Base-by-base conservation (phyloP, 2,888 invertebrate species). In the Julus scandinavius region DNA sequence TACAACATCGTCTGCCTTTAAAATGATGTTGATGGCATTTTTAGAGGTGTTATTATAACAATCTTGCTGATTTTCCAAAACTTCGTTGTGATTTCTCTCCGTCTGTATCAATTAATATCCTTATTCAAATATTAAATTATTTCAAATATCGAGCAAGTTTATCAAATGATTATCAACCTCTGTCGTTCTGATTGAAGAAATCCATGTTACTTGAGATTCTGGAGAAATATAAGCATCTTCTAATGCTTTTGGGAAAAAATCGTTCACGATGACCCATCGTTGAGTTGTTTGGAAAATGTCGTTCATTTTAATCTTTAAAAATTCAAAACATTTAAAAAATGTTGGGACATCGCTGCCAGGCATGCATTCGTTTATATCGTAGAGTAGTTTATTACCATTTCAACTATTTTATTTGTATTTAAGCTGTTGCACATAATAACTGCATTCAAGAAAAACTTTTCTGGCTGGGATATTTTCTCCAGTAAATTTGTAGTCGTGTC, bases 161-260 rank as follows among this genome's bases (percentile, higher is more conserved):
- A 6, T 72, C 7, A 72, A 72, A 29, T 4, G 1, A 38, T 38
- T 80, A 1, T 40, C 38, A 40, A 80, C 80, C 80, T 80, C 80
- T 38, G 29, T 80, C 2, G 80, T 13, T 15, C 13, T 40, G 29
- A 38, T 15, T 15, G 45, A 15, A 20, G 50, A 85, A 29, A 85
- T 85, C 85, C 41, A n/a, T 13, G 85, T 85, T 2, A 85, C 85
- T 85, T 85, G 85, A 45, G 85, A 85, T 11, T 85, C 29, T 2
- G 85, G 45, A 45, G 85, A 50, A 29, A 85, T 85, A 17, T 85
- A 49, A n/a, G 4, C 85, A n/a, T 11, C 2, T 49, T 45, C 11
- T 15, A 85, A 29, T 45, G 45, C 49, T 11, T 45, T 45, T 85
- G 85, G 85, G 20, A 85, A 9, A n/a, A 13, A 11, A 6, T 85